phyloP scores from a whole-genome alignment of 2,797 vertebrate species.

The Eremophila alpestris region DNA sequence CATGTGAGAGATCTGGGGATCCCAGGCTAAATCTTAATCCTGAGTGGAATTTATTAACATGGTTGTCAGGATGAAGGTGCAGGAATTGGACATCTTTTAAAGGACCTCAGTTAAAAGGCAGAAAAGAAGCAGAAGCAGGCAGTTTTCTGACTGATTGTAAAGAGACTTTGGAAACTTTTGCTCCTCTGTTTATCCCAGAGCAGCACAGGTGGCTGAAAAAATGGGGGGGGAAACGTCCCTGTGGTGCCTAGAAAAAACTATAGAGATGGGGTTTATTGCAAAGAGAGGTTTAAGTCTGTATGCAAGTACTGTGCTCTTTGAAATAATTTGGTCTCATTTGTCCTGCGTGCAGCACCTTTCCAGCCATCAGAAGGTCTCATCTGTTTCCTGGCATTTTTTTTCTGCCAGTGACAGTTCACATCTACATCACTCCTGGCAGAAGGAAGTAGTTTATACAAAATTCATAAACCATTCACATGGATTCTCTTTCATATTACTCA shows the following conservation, averaged over 20 bases:
- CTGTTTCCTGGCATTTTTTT: not conserved
- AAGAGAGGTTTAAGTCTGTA: not conserved
- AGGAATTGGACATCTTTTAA: not conserved
- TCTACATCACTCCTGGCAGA: not conserved
- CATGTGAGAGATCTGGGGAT: not conserved
- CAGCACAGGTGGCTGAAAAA: not conserved
- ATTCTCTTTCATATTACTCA: not conserved
- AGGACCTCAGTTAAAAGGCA: not conserved
- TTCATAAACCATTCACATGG: not conserved
- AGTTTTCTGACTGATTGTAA: not conserved
- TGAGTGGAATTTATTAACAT: not conserved
- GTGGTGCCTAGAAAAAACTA: not conserved
- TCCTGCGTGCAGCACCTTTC: not conserved
- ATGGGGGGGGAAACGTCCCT: not conserved
- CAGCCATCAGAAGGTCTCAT: not conserved
- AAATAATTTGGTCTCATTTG: not conserved
- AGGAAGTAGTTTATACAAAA: slow-evolving; percentile 16
- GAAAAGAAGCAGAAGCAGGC: not conserved
- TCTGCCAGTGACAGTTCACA: not conserved
- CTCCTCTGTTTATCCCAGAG: not conserved
- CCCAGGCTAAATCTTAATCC: not conserved
- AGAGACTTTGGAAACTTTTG: not conserved
- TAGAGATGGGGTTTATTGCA: not conserved
- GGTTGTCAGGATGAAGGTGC: not conserved
- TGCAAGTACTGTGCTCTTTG: not conserved